Evolutionary conservation across 2,113 vertebrate genomes (phyloP).

Genomic region (Microtus oregoni): DNA sequence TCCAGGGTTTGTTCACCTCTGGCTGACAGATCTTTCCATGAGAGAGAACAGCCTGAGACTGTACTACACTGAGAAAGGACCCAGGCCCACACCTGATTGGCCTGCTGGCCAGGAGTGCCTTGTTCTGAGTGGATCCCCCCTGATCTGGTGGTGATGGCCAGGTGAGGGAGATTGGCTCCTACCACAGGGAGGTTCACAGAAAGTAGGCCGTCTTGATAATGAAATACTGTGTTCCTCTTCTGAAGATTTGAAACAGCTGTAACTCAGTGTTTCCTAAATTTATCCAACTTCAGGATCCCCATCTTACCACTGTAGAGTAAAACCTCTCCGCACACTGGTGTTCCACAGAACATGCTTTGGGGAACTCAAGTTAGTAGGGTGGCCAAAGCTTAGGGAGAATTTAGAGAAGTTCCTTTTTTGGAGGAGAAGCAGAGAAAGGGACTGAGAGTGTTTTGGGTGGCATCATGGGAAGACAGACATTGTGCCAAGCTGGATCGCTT

Average conservation of each 20-base stretch:
- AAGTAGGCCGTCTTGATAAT: not conserved
- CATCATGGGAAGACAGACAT: not conserved
- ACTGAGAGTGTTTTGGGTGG: not conserved
- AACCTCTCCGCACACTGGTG: not conserved
- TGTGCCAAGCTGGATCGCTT: not conserved
- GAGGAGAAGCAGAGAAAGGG: not conserved
- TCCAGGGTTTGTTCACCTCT: not conserved
- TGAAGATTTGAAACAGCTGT: not conserved
- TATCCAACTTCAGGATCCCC: not conserved
- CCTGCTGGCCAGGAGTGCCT: not conserved
- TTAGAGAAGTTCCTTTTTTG: constrained; percentile 25
- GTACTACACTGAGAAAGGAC: not conserved
- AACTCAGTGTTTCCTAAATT: not conserved
- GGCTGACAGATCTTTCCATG: not conserved
- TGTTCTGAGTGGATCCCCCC: not conserved
- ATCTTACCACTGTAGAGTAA: not conserved
- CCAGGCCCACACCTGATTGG: not conserved
- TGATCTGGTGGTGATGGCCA: not conserved
- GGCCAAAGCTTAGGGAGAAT: not conserved
- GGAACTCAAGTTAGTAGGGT: not conserved
- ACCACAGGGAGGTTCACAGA: not conserved
- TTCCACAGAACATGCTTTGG: not conserved
- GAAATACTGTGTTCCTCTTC: not conserved
- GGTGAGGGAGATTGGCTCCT: not conserved
- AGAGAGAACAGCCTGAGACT: not conserved